Percentiles rank a stretch among this genome's conserved stretches.
Evolutionary conservation across 2,797 vertebrate species (phyloP).

Genomic region (Hapalemur alaotrensis): DNA sequence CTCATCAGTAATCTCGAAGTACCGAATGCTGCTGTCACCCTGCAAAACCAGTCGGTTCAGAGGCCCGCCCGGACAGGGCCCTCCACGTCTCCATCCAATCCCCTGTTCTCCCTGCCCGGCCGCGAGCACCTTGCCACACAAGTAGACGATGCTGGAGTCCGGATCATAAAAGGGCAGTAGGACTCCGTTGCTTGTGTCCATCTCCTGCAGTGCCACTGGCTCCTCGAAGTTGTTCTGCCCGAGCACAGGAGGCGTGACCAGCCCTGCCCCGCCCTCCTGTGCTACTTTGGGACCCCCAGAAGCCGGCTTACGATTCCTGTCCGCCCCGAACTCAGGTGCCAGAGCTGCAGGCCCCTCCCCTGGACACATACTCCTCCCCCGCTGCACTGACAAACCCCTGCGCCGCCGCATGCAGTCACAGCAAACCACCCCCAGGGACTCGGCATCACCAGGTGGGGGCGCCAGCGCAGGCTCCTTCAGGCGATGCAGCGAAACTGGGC

Average conservation of each 20-base stretch:
- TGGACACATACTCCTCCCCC: not conserved
- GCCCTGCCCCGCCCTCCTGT: not conserved
- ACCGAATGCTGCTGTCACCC: slow-evolving; percentile 98
- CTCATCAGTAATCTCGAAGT: slow-evolving; percentile 98
- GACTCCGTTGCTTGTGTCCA: slow-evolving; percentile 98
- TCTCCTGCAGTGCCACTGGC: slow-evolving; percentile 95
- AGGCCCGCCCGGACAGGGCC: accelerated
- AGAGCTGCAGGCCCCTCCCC: not conserved
- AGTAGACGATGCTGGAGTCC: slow-evolving; percentile 95
- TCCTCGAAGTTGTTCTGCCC: slow-evolving; percentile 96
- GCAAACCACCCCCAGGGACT: slow-evolving; percentile 80
- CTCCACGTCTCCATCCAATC: not conserved
- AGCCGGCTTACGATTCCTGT: not conserved
- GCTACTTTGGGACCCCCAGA: not conserved
- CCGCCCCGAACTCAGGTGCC: not conserved
- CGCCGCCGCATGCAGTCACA: slow-evolving; percentile 64
- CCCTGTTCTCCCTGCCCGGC: not conserved
- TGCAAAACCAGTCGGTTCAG: slow-evolving; percentile 67
- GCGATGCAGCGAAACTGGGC: slow-evolving; percentile 49
- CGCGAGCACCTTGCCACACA: slow-evolving; percentile 94
- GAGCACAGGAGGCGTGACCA: not conserved
- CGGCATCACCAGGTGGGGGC: slow-evolving; percentile 66
- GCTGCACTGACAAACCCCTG: not conserved
- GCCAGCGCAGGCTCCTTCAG: slow-evolving; percentile 68
- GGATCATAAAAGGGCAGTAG: slow-evolving; percentile 96